Evolutionary conservation across 2,888 invertebrate species (phyloP).

Genomic region (Lasioglossum morio): DNA sequence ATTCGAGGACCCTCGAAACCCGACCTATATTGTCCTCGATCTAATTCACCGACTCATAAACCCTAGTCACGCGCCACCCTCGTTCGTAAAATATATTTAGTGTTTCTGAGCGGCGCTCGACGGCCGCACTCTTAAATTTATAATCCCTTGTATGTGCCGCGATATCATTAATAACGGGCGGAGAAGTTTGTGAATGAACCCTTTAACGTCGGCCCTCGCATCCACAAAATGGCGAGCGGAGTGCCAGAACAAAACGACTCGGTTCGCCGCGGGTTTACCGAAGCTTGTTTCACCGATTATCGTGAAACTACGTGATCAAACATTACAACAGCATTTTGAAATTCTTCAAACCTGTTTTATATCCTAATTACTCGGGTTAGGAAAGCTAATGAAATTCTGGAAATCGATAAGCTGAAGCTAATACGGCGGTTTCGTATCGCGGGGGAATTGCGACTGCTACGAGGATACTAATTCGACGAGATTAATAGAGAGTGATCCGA

Average conservation of each 20-base stretch:
- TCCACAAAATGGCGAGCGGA: slow-evolving; percentile 29
- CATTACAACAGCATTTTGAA: background rate
- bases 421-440: background rate
- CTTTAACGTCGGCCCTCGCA: slow-evolving; percentile 26
- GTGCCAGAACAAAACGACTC: background rate
- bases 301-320: background rate
- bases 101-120: slow-evolving; percentile 46
- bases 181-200: slow-evolving; percentile 40
- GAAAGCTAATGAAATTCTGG: background rate
- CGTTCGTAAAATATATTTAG: slow-evolving; percentile 60
- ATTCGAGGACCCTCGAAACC: slow-evolving; percentile 30
- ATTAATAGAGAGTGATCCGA: background rate
- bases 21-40: slow-evolving; percentile 37
- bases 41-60: slow-evolving; percentile 56
- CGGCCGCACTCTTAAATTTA: slow-evolving; percentile 51
- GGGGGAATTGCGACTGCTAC: background rate
- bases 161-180: slow-evolving; percentile 50
- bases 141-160: slow-evolving; percentile 23
- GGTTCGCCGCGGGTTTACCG: background rate
- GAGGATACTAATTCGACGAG: background rate
- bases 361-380: background rate
- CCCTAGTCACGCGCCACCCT: slow-evolving; percentile 57
- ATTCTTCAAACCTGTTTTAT: background rate
- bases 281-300: background rate
- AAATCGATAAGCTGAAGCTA: background rate